Conservation (phyloP, 2,113 vertebrate species). For the Hippocampus comes region DNA sequence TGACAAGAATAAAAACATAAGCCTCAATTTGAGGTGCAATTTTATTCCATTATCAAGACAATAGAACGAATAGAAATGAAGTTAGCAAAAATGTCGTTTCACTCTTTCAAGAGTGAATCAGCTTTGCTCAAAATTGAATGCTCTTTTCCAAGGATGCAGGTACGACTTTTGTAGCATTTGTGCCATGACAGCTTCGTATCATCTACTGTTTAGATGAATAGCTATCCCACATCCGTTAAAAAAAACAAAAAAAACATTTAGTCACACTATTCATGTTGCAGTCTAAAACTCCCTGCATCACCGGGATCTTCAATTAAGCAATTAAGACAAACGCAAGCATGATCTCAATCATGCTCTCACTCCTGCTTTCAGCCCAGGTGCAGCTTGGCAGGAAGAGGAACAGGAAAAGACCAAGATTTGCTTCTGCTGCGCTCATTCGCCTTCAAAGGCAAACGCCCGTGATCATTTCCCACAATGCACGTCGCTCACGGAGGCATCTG, state of each 20-base stretch:
- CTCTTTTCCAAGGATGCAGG: slow-evolving; percentile 2
- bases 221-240: background rate
- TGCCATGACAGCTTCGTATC: slow-evolving; percentile 11
- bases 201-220: slow-evolving; percentile 11
- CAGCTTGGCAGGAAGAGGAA: slow-evolving; percentile 71
- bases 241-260: background rate
- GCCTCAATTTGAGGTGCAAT: background rate
- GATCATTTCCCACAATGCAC: slow-evolving; percentile 84
- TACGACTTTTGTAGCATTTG: slow-evolving; percentile 1
- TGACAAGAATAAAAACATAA: background rate
- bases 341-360: slow-evolving; percentile 15
- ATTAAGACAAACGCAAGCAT: slow-evolving; percentile 36
- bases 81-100: background rate
- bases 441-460: slow-evolving; percentile 79
- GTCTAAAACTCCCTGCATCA: slow-evolving; percentile 32
- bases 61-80: background rate
- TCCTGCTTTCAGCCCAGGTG: slow-evolving; percentile 63
- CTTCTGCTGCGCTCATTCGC: slow-evolving; percentile 77
- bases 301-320: slow-evolving; percentile 39
- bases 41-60: background rate
- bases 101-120: background rate
- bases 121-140: background rate
- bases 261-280: slow-evolving; percentile 21
- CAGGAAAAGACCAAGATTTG: slow-evolving; percentile 80
- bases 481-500: slow-evolving; percentile 72